phyloP scores from a whole-genome alignment of 2,888 invertebrate species.

The Eupeodes luniger region DNA sequence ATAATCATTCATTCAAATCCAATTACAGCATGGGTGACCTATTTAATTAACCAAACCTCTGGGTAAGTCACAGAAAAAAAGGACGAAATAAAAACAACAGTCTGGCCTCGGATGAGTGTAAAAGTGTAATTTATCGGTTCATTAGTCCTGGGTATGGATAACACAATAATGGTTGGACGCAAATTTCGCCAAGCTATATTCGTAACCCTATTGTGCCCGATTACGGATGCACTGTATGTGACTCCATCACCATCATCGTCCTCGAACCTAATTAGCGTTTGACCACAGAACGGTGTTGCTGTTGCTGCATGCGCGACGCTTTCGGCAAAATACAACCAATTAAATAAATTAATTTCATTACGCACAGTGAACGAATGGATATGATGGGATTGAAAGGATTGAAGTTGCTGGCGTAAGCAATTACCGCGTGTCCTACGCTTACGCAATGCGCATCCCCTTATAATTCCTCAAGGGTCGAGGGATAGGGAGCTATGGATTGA shows the following conservation, averaged over 20 bases:
- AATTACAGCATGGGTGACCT: conserved; percentile 43
- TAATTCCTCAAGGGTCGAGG: conserved; percentile 28
- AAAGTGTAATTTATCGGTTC: conserved; percentile 73
- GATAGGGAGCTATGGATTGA: neutral
- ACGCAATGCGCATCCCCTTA: conserved; percentile 21
- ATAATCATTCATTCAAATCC: conserved; percentile 53
- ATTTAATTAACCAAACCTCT: conserved; percentile 58
- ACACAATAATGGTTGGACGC: conserved; percentile 57
- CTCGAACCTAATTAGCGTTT: conserved; percentile 70
- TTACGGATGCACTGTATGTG: conserved; percentile 22
- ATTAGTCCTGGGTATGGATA: conserved; percentile 63
- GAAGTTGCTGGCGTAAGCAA: conserved; percentile 43
- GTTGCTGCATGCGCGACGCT: conserved; percentile 30
- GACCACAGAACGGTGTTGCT: conserved; percentile 62
- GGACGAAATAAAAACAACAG: conserved; percentile 2
- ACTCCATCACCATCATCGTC: neutral
- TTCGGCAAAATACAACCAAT: conserved; percentile 56
- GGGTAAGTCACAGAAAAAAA: neutral
- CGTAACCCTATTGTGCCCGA: conserved; percentile 22
- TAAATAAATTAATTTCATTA: conserved; percentile 75
- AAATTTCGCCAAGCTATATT: conserved; percentile 41
- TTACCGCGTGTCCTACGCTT: conserved; percentile 17
- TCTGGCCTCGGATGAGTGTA: conserved; percentile 32
- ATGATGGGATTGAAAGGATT: neutral
- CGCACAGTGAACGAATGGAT: conserved; percentile 22